Evolutionary conservation across 2,888 invertebrate species (phyloP).

Genomic region (Idaea dimidiata): DNA sequence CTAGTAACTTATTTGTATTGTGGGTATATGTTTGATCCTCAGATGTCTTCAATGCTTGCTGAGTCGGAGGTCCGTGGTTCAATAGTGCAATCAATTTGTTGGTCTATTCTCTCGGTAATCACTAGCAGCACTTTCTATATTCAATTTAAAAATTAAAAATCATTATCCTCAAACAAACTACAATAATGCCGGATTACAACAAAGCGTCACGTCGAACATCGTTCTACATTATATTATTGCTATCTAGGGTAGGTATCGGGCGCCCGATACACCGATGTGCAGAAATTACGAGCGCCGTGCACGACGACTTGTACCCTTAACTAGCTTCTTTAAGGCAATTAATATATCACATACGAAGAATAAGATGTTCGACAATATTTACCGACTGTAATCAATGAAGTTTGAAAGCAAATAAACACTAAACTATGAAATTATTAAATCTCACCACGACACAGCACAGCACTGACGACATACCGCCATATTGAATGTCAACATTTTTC

Average conservation of each 20-base stretch:
- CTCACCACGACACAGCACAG: constrained; percentile 98
- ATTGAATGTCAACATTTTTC: constrained; percentile 89
- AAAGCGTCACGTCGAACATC: constrained; percentile 47
- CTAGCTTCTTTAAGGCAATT: constrained; percentile 38
- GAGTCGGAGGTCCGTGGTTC: constrained; percentile 84
- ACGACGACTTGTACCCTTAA: constrained; percentile 32
- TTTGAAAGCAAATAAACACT: constrained; percentile 48
- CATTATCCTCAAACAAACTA: constrained; percentile 20
- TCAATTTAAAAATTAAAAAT: constrained; percentile 30
- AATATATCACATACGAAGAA: constrained; percentile 38
- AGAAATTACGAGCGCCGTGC: constrained; percentile 57
- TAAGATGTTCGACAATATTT: constrained; percentile 38
- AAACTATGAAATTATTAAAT: constrained; percentile 74
- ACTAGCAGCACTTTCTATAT: constrained; percentile 58
- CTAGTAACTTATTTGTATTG: constrained; percentile 67
- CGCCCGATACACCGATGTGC: constrained; percentile 58
- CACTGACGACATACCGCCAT: constrained; percentile 98
- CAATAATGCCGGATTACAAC: constrained; percentile 39
- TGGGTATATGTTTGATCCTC: constrained; percentile 82
- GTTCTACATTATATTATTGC: constrained; percentile 60
- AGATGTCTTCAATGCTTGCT: constrained; percentile 95
- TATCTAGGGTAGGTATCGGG: constrained; percentile 61
- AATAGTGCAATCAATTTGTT: constrained; percentile 63
- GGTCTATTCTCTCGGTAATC: constrained; percentile 53
- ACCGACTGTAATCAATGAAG: constrained; percentile 38